phyloP scores from a whole-genome alignment of 37 sponge, comb jelly and placozoan genomes.

The Halichondria panicea region DNA sequence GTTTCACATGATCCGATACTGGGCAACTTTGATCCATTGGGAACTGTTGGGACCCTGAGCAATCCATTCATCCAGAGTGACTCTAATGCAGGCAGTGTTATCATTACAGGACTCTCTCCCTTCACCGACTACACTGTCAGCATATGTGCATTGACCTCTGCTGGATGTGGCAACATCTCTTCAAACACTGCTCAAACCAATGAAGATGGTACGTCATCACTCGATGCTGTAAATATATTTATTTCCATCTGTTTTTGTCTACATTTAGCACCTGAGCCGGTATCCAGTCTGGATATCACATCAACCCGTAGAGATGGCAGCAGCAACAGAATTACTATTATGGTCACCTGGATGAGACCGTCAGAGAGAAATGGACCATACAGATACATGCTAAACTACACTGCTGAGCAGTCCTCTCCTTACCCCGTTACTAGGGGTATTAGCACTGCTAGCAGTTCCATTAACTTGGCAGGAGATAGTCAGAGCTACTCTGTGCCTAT shows the following conservation, averaged over 20 bases:
- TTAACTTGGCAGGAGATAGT: too few species aligned
- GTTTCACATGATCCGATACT: too few species aligned
- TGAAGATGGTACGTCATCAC: slow-evolving; percentile 6
- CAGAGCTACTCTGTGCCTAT: too few species aligned
- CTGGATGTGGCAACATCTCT: slow-evolving; percentile 8
- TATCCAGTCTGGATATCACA: background rate
- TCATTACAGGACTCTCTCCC: slow-evolving; percentile 12
- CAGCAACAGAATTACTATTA: background rate
- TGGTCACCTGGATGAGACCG: slow-evolving; percentile 18
- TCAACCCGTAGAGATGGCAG: background rate
- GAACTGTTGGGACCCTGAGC: too few species aligned
- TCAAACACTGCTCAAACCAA: background rate
- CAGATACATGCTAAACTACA: slow-evolving; percentile 3
- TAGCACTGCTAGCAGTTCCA: too few species aligned
- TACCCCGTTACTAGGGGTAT: background rate
- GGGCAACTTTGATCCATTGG: too few species aligned
- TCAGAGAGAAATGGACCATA: slow-evolving; percentile 35
- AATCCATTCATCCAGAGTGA: background rate
- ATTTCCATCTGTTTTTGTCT: too few species aligned
- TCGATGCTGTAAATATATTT: slow-evolving; percentile 61
- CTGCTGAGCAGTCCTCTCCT: slow-evolving; percentile 7
- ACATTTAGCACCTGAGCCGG: slow-evolving; percentile 22
- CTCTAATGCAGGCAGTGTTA: background rate
- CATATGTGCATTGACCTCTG: slow-evolving; percentile 18
- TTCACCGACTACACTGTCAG: slow-evolving; percentile 25